phyloP scores from a whole-genome alignment of 2,888 invertebrate genomes.

The Rhagonycha lutea region DNA sequence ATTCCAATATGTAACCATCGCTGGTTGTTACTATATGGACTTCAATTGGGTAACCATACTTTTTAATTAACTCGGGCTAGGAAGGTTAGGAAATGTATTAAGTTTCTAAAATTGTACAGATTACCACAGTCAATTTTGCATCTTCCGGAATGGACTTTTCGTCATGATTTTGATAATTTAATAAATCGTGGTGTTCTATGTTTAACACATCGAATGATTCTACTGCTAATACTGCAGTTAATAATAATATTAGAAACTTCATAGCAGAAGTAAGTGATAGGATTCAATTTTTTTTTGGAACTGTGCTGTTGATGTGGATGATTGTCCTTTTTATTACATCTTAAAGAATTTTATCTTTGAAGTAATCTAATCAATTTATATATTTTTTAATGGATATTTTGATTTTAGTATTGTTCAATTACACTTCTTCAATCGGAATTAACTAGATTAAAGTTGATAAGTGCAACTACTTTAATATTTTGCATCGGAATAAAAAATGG shows the following conservation, averaged over 20 bases:
- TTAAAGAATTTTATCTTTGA: neutral
- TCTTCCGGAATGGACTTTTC: neutral
- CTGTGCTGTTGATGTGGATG: neutral
- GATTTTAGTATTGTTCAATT: no score
- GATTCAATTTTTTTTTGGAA: neutral
- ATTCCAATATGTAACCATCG: slow-evolving; percentile 54
- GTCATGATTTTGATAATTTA: neutral
- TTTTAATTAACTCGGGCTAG: slow-evolving; percentile 36
- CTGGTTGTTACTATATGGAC: slow-evolving; percentile 53
- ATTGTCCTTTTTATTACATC: neutral
- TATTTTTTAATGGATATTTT: no score
- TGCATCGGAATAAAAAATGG: no score
- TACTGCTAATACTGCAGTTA: neutral
- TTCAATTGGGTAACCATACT: slow-evolving; percentile 51
- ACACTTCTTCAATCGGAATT: no score
- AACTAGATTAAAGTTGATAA: no score
- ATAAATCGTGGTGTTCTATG: neutral
- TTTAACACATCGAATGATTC: neutral
- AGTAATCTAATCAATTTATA: neutral
- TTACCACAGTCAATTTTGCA: neutral
- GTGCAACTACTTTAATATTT: no score
- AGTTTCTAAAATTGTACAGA: no score
- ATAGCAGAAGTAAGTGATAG: neutral
- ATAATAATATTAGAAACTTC: neutral
- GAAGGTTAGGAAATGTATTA: neutral